Evolutionary conservation across 1,140 invertebrate genomes (phyloP).

Genomic region (Bombus consobrinus): DNA sequence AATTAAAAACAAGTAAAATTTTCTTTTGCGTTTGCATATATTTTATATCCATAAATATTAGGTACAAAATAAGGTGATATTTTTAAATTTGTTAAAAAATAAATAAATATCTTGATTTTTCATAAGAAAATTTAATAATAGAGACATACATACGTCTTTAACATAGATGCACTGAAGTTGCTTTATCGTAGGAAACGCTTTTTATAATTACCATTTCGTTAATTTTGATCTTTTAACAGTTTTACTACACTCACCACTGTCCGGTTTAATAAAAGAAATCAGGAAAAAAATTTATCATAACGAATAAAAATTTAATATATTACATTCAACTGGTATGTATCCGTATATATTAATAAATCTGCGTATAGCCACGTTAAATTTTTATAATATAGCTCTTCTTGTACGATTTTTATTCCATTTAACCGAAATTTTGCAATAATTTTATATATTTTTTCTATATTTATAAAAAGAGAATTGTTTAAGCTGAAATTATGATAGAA

Average conservation of each 20-base stretch:
- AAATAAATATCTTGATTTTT: background rate
- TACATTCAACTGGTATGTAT: background rate
- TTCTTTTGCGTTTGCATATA: too few species aligned
- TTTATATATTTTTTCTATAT: background rate
- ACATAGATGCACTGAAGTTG: background rate
- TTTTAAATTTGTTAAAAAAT: too few species aligned
- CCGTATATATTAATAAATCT: background rate
- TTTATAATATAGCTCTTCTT: background rate
- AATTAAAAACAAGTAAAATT: background rate
- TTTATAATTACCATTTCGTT: background rate
- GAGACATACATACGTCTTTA: background rate
- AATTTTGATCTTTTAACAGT: background rate
- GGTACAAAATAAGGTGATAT: too few species aligned
- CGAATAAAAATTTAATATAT: background rate
- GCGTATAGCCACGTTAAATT: background rate
- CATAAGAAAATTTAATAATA: background rate
- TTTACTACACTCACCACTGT: background rate
- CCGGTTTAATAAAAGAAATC: background rate
- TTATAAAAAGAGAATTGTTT: too few species aligned
- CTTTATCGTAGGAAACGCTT: accelerated
- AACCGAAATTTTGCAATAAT: background rate
- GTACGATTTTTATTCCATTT: background rate
- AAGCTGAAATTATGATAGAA: background rate
- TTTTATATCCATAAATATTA: too few species aligned
- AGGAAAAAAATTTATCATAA: background rate